These are phyloP conservation scores for Asarcornis scutulata DNA, from an alignment of 2,113 vertebrate species.

Conservation along the genomic window DNA sequence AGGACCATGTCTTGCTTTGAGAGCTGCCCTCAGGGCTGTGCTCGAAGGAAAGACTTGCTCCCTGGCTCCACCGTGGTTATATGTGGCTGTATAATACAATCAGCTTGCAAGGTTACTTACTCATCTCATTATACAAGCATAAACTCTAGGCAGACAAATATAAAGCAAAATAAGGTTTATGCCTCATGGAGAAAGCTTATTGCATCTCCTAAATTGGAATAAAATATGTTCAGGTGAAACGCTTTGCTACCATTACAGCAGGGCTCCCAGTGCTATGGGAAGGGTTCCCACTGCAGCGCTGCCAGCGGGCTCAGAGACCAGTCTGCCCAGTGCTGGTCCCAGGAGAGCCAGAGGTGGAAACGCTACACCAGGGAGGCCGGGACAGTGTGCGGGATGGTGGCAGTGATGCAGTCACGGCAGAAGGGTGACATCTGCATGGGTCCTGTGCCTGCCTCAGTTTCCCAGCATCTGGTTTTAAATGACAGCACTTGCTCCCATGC, in stretches of 20 bases:
- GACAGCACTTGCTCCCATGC: neutral
- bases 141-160: conserved; percentile 38
- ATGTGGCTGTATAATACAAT: conserved; percentile 27
- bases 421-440: accelerated
- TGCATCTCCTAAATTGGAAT: neutral
- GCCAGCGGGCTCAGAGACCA: neutral
- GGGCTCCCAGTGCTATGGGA: neutral
- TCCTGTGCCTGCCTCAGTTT: neutral
- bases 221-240: neutral
- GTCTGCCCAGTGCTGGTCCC: neutral
- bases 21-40: neutral
- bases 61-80: neutral
- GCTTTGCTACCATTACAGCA: accelerated
- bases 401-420: accelerated
- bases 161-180: conserved; percentile 42
- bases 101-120: conserved; percentile 56
- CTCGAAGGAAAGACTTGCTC: neutral
- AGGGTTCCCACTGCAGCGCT: neutral
- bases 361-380: neutral
- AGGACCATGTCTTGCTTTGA: neutral
- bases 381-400: accelerated
- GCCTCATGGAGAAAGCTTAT: neutral
- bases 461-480: neutral
- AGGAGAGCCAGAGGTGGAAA: neutral
- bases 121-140: conserved; percentile 54